Percentiles rank a stretch among this genome's conserved stretches.
phyloP scores from a whole-genome alignment of 2,797 vertebrate species.

The Fistularia commersonii region DNA sequence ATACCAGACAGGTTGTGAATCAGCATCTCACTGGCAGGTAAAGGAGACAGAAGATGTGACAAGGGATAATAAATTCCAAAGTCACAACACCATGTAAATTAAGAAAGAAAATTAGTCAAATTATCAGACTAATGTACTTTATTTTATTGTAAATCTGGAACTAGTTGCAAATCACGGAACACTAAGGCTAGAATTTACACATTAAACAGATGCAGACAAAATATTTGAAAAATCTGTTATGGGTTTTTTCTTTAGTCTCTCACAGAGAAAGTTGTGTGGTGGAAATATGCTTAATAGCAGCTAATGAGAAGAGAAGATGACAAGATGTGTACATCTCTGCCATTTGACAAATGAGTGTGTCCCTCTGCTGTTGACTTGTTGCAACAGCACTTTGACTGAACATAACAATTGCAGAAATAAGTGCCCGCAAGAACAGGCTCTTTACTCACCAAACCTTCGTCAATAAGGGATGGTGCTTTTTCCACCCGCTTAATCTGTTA shows the following conservation, averaged over 20 bases:
- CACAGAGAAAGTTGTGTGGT: not conserved
- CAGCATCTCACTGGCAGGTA: too few relatives aligned
- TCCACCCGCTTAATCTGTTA: constrained; percentile 2
- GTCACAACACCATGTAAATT: too few relatives aligned
- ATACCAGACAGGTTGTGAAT: too few relatives aligned
- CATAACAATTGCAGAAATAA: too few relatives aligned
- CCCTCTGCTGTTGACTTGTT: constrained; percentile 56
- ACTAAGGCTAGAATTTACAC: not conserved
- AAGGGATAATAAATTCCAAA: too few relatives aligned
- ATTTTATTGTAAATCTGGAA: too few relatives aligned
- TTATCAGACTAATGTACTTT: not conserved
- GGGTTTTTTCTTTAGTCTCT: not conserved
- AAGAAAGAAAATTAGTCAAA: not conserved
- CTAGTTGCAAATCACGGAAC: not conserved
- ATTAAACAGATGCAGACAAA: not conserved
- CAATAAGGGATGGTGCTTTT: not conserved
- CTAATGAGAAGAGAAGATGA: not conserved
- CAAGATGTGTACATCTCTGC: constrained; percentile 14
- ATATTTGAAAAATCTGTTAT: not conserved
- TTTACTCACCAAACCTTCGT: too few relatives aligned
- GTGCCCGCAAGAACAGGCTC: too few relatives aligned
- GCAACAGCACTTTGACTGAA: constrained; percentile 48
- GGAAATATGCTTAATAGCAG: not conserved
- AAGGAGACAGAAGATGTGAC: too few relatives aligned
- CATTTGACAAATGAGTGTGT: constrained; percentile 26